Evolutionary conservation across 2,888 invertebrate genomes (phyloP).

Genomic region (Teleogryllus oceanicus): DNA sequence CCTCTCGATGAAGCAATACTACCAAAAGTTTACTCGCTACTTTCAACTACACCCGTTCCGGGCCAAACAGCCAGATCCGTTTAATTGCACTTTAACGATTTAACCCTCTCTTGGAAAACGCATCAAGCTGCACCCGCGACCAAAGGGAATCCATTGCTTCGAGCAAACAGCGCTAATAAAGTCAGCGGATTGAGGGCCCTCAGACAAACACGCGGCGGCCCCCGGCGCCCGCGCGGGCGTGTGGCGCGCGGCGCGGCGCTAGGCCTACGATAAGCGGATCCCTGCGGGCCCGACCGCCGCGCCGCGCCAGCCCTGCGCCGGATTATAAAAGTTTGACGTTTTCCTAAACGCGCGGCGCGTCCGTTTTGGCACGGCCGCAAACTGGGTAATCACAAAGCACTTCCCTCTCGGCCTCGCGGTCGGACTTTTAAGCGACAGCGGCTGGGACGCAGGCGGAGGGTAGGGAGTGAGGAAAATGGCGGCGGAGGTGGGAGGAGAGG

Average conservation of each 20-base stretch:
- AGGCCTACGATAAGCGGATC: neutral
- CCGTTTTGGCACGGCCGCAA: neutral
- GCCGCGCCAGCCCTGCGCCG: neutral
- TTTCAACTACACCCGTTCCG: no score
- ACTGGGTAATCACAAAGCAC: neutral
- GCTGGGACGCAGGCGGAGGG: neutral
- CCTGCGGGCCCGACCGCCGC: neutral
- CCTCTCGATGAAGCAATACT: no score
- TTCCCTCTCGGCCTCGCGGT: neutral
- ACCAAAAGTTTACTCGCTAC: no score
- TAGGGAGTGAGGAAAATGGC: neutral
- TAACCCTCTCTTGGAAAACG: neutral
- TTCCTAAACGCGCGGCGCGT: neutral
- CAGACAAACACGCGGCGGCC: neutral
- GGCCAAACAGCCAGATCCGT: neutral
- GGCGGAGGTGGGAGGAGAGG: no score
- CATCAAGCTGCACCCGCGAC: neutral
- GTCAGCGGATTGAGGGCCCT: neutral
- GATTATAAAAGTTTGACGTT: constrained; percentile 1
- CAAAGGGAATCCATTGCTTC: constrained; percentile 4
- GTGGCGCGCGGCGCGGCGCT: neutral
- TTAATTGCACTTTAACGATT: neutral
- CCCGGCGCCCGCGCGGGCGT: neutral
- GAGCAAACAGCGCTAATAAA: neutral
- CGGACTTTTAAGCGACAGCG: neutral